These are phyloP conservation scores for Sarcophaga subvicina DNA, from an alignment of 2,888 invertebrate genomes.

Conservation along the genomic window DNA sequence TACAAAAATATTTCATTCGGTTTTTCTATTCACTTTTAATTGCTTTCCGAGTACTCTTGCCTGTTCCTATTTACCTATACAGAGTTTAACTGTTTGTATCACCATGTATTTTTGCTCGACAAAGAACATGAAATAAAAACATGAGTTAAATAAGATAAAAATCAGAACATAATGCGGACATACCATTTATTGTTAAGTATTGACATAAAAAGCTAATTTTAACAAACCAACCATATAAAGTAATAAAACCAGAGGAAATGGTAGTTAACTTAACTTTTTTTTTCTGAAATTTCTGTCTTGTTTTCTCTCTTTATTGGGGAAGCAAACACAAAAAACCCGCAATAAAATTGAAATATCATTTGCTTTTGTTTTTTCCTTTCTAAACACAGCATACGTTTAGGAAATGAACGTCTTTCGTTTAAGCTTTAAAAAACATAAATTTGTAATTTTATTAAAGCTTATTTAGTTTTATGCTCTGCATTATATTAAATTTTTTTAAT, in stretches of 20 bases:
- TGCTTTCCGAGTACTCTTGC: no score
- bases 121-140: not conserved
- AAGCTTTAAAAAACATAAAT: slow-evolving; percentile 1
- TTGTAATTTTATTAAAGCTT: slow-evolving; percentile 15
- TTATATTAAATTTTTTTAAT: not conserved
- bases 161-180: slow-evolving; percentile 67
- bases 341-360: no score
- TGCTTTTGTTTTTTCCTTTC: not conserved
- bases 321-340: not conserved
- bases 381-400: not conserved
- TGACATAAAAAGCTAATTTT: slow-evolving; percentile 55
- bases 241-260: slow-evolving; percentile 14
- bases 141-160: slow-evolving; percentile 38
- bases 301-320: not conserved
- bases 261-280: not conserved
- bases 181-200: slow-evolving; percentile 59
- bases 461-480: slow-evolving; percentile 6
- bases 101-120: not conserved
- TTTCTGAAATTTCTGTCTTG: not conserved
- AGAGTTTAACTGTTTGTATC: no score
- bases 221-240: not conserved
- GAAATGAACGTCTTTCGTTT: slow-evolving; percentile 11
- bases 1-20: no score
- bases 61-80: no score
- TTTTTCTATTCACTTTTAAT: no score